phyloP scores from a whole-genome alignment of 2,797 vertebrate genomes.

The Lagorchestes hirsutus region DNA sequence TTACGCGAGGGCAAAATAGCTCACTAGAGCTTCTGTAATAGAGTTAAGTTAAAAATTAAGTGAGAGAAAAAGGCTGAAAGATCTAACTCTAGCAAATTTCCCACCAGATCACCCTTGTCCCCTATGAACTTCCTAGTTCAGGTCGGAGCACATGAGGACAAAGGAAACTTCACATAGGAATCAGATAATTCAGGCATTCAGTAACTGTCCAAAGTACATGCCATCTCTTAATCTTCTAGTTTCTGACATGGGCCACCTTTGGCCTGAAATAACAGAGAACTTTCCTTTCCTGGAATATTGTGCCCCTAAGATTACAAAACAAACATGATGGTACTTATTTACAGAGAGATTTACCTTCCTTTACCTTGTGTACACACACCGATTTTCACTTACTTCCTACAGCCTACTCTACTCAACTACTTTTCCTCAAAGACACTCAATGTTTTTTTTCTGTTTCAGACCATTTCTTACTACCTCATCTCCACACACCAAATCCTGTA shows the following conservation, averaged over 20 bases:
- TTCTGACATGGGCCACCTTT: background rate
- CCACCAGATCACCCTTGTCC: constrained; percentile 49
- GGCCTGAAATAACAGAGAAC: background rate
- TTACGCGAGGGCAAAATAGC: constrained; percentile 58
- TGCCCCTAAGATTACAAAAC: background rate
- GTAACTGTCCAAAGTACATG: background rate
- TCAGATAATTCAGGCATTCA: background rate
- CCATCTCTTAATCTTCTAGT: background rate
- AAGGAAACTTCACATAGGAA: constrained; percentile 35
- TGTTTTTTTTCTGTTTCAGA: too few relatives aligned
- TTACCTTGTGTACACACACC: background rate
- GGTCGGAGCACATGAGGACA: background rate
- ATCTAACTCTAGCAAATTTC: constrained; percentile 17
- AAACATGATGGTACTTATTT: background rate
- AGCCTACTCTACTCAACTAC: background rate
- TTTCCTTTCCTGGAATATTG: background rate
- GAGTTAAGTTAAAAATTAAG: background rate
- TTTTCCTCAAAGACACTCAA: background rate
- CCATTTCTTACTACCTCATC: background rate
- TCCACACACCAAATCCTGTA: background rate
- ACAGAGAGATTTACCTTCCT: background rate
- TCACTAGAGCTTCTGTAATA: constrained; percentile 25
- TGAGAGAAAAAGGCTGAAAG: background rate
- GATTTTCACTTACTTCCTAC: background rate
- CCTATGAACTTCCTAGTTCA: constrained; percentile 12